A percentile compares a stretch with the other conserved stretches of the same genome.
Evolutionary conservation across 2,797 vertebrate species (phyloP).

Genomic region (Meriones psammophilus): DNA sequence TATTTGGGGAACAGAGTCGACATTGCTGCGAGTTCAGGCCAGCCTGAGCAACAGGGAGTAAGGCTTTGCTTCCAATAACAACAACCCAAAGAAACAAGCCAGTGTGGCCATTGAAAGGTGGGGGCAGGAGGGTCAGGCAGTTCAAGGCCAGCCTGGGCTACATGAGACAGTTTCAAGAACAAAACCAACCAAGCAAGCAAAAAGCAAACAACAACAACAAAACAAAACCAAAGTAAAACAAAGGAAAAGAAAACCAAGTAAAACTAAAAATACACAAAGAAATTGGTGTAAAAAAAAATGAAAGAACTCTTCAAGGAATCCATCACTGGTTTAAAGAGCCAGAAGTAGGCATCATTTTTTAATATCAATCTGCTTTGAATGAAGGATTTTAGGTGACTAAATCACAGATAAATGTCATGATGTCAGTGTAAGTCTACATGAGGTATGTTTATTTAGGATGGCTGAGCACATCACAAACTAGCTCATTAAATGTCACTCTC

Average conservation of each 20-base stretch:
- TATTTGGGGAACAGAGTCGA: background rate
- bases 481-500: background rate
- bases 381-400: background rate
- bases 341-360: background rate
- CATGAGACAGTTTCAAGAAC: background rate
- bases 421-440: background rate
- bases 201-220: background rate
- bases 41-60: background rate
- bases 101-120: background rate
- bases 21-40: background rate
- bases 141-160: background rate
- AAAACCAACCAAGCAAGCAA: background rate
- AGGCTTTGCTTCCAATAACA: background rate
- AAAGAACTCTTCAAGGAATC: slow-evolving; percentile 23
- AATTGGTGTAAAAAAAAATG: slow-evolving; percentile 5
- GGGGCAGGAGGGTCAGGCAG: background rate
- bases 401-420: background rate
- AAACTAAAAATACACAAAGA: background rate
- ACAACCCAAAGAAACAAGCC: background rate
- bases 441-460: slow-evolving; percentile 13
- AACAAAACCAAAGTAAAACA: background rate
- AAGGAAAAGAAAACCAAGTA: too few species aligned
- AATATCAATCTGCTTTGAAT: background rate
- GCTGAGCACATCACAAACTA: background rate
- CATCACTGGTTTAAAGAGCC: background rate